Evolutionary conservation across 2,888 invertebrate genomes (phyloP).

Genomic region (Drosophila phalerata): DNA sequence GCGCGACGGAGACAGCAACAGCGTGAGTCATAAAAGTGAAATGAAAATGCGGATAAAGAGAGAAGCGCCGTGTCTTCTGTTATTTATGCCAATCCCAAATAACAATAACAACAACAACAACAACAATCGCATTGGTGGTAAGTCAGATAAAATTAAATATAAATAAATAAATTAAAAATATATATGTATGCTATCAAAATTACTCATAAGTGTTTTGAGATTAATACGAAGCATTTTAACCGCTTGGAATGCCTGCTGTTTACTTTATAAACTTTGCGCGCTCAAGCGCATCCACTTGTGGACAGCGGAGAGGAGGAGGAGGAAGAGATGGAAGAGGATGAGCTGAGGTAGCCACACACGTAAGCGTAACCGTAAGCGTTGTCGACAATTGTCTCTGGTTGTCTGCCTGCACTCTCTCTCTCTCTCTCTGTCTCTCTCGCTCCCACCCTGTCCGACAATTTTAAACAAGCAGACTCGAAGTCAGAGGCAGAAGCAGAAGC

Average conservation of each 20-base stretch:
- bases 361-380: conserved; percentile 29
- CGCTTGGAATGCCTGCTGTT: conserved; percentile 73
- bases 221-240: conserved; percentile 56
- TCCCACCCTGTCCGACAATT: conserved; percentile 17
- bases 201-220: conserved; percentile 52
- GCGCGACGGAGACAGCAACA: conserved; percentile 83
- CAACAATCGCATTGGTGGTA: conserved; percentile 72
- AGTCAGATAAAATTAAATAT: conserved; percentile 38
- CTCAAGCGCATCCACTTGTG: conserved; percentile 55
- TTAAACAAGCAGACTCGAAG: conserved; percentile 43
- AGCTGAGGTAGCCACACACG: conserved; percentile 21
- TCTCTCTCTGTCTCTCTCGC: too few relatives aligned
- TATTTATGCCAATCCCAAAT: conserved; percentile 87
- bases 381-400: conserved; percentile 46
- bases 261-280: conserved; percentile 65
- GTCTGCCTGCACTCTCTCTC: conserved; percentile 31
- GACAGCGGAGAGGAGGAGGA: neutral
- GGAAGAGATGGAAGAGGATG: neutral
- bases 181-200: conserved; percentile 30
- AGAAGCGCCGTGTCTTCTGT: conserved; percentile 88
- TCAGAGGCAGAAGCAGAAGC: conserved; percentile 43
- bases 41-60: conserved; percentile 89
- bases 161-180: conserved; percentile 29
- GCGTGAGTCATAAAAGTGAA: conserved; percentile 86
- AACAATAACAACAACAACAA: conserved; percentile 57